These are phyloP conservation scores for Triplophysa siluroides DNA, from an alignment of 2,113 vertebrate species.

Conservation along the genomic window DNA sequence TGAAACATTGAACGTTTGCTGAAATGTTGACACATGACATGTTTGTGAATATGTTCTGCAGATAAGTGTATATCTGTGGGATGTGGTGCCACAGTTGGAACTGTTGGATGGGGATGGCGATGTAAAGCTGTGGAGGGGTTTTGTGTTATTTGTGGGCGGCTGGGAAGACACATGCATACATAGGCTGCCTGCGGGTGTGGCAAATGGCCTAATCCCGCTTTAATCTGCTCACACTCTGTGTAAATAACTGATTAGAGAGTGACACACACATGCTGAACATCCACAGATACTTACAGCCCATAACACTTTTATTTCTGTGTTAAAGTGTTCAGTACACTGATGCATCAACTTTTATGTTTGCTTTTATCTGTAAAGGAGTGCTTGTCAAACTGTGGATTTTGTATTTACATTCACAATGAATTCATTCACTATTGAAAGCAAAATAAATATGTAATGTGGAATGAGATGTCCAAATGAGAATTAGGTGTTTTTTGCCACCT, in stretches of 20 bases:
- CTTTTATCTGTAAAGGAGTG: too few relatives aligned
- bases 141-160: slow-evolving; percentile 17
- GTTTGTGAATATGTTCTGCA: slow-evolving; percentile 2
- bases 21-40: background rate
- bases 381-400: too few relatives aligned
- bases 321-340: slow-evolving; percentile 13
- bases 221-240: slow-evolving; percentile 50
- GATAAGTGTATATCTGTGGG: slow-evolving; percentile 34
- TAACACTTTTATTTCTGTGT: slow-evolving; percentile 30
- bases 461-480: too few relatives aligned
- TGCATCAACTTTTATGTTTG: slow-evolving; percentile 3
- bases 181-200: slow-evolving; percentile 43
- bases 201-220: slow-evolving; percentile 54
- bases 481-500: too few relatives aligned
- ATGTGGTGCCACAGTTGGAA: slow-evolving; percentile 16
- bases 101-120: background rate
- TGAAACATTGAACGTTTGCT: background rate
- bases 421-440: too few relatives aligned
- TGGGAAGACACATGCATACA: slow-evolving; percentile 29
- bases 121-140: slow-evolving; percentile 6
- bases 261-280: slow-evolving; percentile 22
- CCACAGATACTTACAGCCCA: slow-evolving; percentile 28
- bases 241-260: slow-evolving; percentile 44
- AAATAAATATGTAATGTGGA: too few relatives aligned
- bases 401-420: too few relatives aligned